Conservation (phyloP, 2,888 invertebrate genomes). For the Dolichopus griseipennis region DNA sequence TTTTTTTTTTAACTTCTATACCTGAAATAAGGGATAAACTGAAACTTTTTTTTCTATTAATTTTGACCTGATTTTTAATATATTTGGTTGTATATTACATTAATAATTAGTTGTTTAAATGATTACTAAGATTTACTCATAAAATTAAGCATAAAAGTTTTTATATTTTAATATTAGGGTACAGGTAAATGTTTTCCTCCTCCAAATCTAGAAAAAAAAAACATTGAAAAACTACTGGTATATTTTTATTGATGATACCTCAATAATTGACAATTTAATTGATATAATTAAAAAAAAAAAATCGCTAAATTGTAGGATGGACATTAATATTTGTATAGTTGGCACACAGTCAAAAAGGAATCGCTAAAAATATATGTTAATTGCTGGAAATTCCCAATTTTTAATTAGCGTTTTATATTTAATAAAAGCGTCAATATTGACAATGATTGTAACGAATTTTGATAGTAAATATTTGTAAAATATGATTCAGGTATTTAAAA, state of each 20-base stretch:
- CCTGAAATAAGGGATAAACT: no score
- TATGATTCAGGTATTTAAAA: no score
- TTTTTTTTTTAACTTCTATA: no score
- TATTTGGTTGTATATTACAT: background rate
- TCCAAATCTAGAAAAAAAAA: no score
- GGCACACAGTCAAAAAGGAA: background rate
- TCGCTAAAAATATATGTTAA: background rate
- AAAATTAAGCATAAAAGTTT: background rate
- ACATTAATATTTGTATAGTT: background rate
- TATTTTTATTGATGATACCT: background rate
- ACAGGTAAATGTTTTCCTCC: no score
- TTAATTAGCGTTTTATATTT: background rate
- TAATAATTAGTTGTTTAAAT: conserved; percentile 1
- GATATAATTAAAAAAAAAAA: background rate
- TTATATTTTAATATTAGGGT: no score
- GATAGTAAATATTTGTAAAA: no score
- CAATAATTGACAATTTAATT: background rate
- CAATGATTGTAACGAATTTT: no score
- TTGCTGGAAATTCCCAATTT: background rate
- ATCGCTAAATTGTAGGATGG: background rate
- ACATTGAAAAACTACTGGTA: background rate
- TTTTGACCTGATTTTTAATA: background rate
- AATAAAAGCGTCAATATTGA: no score
- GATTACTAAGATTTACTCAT: background rate
- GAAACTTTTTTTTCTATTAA: background rate